A percentile compares a stretch with the other conserved stretches of the same genome.
Evolutionary conservation across 2,888 invertebrate species (phyloP).

Genomic region (Diploptera punctata): DNA sequence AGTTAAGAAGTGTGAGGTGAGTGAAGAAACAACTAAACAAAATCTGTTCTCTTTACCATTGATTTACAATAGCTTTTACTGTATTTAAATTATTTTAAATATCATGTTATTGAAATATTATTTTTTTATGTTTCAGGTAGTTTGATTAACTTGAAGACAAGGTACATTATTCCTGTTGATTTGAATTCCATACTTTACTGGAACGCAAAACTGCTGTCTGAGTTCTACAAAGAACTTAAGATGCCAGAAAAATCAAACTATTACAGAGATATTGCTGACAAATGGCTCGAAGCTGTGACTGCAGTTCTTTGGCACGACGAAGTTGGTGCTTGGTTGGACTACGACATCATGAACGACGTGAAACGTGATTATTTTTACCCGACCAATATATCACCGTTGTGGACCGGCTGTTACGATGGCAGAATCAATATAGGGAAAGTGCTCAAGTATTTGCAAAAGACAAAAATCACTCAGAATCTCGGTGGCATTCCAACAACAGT

Average conservation of each 20-base stretch:
- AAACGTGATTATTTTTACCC: slow-evolving; percentile 78
- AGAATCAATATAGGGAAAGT: slow-evolving; percentile 64
- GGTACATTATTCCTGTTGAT: slow-evolving; percentile 80
- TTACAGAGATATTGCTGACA: slow-evolving; percentile 67
- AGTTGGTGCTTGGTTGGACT: slow-evolving; percentile 87
- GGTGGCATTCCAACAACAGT: slow-evolving; percentile 85
- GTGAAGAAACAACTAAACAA: too few species aligned
- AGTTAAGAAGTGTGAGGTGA: too few species aligned
- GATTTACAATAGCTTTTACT: too few species aligned
- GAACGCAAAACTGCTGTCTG: slow-evolving; percentile 78
- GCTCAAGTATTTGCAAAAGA: slow-evolving; percentile 72
- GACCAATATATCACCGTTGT: slow-evolving; percentile 82
- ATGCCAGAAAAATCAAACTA: slow-evolving; percentile 61
- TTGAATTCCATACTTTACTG: slow-evolving; percentile 82
- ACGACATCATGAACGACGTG: slow-evolving; percentile 70
- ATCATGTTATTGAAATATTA: background rate
- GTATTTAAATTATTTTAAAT: too few species aligned
- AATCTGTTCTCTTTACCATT: too few species aligned
- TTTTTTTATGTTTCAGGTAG: slow-evolving; percentile 53
- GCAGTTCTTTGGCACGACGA: slow-evolving; percentile 87
- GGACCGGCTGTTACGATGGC: slow-evolving; percentile 75
- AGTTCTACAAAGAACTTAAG: slow-evolving; percentile 73
- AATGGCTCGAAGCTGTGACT: slow-evolving; percentile 70
- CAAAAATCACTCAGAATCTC: slow-evolving; percentile 63
- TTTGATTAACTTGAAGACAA: slow-evolving; percentile 69